Evolutionary conservation across 2,113 vertebrate species (phyloP).

Genomic region (Tragelaphus imberbis): DNA sequence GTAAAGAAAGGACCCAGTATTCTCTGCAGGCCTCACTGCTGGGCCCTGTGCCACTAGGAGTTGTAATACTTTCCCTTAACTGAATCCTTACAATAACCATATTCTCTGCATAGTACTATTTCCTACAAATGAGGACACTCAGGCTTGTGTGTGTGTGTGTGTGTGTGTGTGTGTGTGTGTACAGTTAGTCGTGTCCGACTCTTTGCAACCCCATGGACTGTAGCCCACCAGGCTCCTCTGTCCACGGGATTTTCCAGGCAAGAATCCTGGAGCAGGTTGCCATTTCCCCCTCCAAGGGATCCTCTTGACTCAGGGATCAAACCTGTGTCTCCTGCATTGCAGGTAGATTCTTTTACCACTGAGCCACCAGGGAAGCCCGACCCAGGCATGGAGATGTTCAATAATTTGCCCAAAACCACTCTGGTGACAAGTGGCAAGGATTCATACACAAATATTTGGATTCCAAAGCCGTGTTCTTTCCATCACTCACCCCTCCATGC

Average conservation of each 20-base stretch:
- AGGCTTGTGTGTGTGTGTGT: neutral
- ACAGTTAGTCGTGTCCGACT: rapidly evolving
- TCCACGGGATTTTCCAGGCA: neutral
- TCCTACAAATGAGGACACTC: neutral
- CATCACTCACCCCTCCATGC: neutral
- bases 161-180: rapidly evolving
- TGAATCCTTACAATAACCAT: neutral
- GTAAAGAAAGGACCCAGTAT: neutral
- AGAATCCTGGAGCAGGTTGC: neutral
- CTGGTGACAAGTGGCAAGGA: neutral
- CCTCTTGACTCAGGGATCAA: neutral
- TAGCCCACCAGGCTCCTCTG: neutral
- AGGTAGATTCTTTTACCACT: neutral
- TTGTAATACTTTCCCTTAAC: neutral
- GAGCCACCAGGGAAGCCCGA: neutral
- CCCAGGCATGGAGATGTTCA: neutral
- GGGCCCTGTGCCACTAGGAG: neutral
- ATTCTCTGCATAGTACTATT: neutral
- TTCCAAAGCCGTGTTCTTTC: neutral
- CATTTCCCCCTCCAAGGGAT: neutral
- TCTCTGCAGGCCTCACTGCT: neutral
- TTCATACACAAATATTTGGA: neutral
- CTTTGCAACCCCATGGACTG: neutral
- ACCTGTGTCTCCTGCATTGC: neutral
- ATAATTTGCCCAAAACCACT: neutral